These are phyloP conservation scores for Tinamus major DNA, from an alignment of 2,797 vertebrate genomes.

Conservation along the genomic window DNA sequence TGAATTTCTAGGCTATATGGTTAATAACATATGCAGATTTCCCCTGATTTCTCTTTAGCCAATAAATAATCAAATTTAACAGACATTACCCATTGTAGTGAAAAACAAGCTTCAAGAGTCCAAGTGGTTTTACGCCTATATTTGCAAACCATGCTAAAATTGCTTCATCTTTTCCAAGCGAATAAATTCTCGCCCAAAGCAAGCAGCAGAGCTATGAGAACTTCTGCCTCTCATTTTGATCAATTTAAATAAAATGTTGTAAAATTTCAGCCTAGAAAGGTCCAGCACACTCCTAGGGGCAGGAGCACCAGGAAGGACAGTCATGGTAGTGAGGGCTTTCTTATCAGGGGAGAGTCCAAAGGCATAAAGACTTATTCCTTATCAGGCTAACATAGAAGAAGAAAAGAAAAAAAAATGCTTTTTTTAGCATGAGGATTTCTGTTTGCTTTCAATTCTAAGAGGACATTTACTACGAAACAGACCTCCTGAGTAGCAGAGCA, in stretches of 20 bases:
- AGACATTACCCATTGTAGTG: background rate
- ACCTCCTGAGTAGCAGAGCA: background rate
- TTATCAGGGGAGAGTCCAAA: background rate
- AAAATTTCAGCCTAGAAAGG: background rate
- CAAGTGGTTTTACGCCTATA: background rate
- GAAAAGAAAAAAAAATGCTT: accelerated
- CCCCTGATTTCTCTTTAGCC: background rate
- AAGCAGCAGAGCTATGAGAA: background rate
- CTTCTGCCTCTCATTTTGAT: background rate
- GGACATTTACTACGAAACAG: background rate
- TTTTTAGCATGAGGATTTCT: background rate
- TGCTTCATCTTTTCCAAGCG: background rate
- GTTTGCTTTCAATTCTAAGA: background rate
- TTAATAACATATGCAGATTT: background rate
- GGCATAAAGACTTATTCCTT: background rate
- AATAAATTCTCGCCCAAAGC: background rate
- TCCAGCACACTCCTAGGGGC: background rate
- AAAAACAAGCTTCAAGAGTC: background rate
- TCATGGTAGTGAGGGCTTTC: background rate
- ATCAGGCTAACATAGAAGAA: background rate
- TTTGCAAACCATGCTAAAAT: background rate
- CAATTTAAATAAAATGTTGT: background rate
- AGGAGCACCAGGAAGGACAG: background rate
- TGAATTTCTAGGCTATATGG: background rate
- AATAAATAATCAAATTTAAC: background rate